These are phyloP conservation scores for Hormaphis cornu DNA, from an alignment of 1,140 invertebrate species.

Conservation along the genomic window DNA sequence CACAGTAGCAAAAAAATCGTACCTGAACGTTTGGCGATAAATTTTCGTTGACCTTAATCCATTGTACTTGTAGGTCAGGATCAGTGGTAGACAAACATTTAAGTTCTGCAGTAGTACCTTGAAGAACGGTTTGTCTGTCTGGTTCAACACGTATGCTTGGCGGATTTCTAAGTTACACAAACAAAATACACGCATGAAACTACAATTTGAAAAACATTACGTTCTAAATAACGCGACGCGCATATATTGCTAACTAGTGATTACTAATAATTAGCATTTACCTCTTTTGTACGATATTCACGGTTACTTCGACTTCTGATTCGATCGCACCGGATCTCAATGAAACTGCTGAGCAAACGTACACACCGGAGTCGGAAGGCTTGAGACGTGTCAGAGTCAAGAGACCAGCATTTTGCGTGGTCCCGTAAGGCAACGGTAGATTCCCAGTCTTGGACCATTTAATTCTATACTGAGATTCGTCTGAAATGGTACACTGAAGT, in stretches of 20 bases:
- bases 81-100: constrained; percentile 54
- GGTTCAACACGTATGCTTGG: constrained; percentile 54
- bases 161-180: constrained; percentile 37
- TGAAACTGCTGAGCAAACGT: constrained; percentile 60
- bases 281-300: constrained; percentile 6
- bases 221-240: no score
- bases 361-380: constrained; percentile 63
- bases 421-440: constrained; percentile 47
- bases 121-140: constrained; percentile 59
- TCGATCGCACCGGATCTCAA: constrained; percentile 15
- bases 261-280: background rate
- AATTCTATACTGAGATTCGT: constrained; percentile 35
- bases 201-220: background rate
- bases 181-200: background rate
- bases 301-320: background rate
- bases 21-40: constrained; percentile 55
- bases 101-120: constrained; percentile 66
- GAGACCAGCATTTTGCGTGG: constrained; percentile 53
- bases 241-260: no score
- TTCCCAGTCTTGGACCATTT: constrained; percentile 51
- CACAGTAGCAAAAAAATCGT: constrained; percentile 30
- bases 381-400: constrained; percentile 60
- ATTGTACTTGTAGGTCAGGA: constrained; percentile 61
- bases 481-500: constrained; percentile 46
- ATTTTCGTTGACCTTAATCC: constrained; percentile 63